These are phyloP conservation scores for Apeira syringaria DNA, from an alignment of 2,888 invertebrate species.

Conservation along the genomic window DNA sequence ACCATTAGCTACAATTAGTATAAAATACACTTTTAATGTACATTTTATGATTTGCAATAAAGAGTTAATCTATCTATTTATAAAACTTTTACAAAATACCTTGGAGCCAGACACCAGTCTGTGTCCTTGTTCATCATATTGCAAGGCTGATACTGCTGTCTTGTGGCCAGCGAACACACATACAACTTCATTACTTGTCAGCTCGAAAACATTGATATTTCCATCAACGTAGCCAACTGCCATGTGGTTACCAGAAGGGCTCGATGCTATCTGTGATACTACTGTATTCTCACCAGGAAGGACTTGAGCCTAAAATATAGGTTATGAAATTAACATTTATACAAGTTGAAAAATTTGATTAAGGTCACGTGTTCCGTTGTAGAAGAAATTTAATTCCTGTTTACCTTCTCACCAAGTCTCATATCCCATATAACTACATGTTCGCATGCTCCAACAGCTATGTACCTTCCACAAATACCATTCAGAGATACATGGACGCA, in stretches of 20 bases:
- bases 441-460: slow-evolving; percentile 97
- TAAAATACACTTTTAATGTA: too few relatives aligned
- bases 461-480: slow-evolving; percentile 91
- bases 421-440: slow-evolving; percentile 97
- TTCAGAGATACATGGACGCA: slow-evolving; percentile 90
- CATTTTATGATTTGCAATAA: too few relatives aligned
- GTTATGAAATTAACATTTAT: neutral
- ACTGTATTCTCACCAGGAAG: slow-evolving; percentile 91
- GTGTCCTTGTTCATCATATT: slow-evolving; percentile 93
- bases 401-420: slow-evolving; percentile 91
- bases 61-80: too few relatives aligned
- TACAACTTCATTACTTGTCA: slow-evolving; percentile 87
- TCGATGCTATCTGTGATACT: slow-evolving; percentile 90
- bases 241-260: slow-evolving; percentile 89
- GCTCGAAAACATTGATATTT: slow-evolving; percentile 91
- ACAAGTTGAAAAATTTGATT: neutral
- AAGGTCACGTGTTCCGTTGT: too few relatives aligned
- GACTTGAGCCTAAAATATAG: slow-evolving; percentile 85
- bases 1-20: too few relatives aligned
- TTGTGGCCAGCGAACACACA: slow-evolving; percentile 93
- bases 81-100: too few relatives aligned
- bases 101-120: slow-evolving; percentile 95
- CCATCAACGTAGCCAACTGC: slow-evolving; percentile 98
- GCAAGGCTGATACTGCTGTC: slow-evolving; percentile 91
- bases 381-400: neutral